A percentile compares a stretch with the other conserved stretches of the same genome.
Conservation (phyloP, 1,140 invertebrate genomes). For the Drosophila novamexicana region DNA sequence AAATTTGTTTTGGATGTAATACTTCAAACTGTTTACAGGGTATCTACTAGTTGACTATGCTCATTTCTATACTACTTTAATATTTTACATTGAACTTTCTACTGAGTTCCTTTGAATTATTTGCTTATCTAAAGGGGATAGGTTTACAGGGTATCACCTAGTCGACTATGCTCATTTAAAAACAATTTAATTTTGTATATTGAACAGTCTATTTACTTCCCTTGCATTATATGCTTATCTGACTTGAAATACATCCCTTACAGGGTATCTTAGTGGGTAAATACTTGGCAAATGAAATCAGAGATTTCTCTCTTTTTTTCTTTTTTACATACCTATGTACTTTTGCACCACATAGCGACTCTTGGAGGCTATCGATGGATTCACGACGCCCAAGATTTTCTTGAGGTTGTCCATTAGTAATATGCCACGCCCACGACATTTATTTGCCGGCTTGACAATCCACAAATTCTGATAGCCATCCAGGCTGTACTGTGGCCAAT, state of each 20-base stretch:
- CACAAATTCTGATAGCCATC: slow-evolving; percentile 95
- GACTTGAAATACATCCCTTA: not conserved
- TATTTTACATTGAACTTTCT: too few species aligned
- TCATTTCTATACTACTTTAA: too few species aligned
- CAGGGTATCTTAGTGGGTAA: not conserved
- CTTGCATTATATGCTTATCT: too few species aligned
- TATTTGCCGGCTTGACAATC: slow-evolving; percentile 98
- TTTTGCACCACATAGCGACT: slow-evolving; percentile 96
- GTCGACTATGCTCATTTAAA: not conserved
- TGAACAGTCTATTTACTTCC: too few species aligned
- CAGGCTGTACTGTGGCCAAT: slow-evolving; percentile 92
- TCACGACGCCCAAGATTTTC: slow-evolving; percentile 91
- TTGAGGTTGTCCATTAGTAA: slow-evolving; percentile 93
- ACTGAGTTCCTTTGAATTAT: not conserved
- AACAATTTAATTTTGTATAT: too few species aligned
- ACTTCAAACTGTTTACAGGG: too few species aligned
- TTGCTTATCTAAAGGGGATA: not conserved
- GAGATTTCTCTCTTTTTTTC: not conserved
- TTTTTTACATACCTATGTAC: slow-evolving; percentile 91
- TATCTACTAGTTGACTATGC: too few species aligned
- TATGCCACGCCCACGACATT: slow-evolving; percentile 96
- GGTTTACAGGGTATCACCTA: not conserved
- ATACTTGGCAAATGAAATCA: not conserved
- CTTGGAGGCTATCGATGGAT: slow-evolving; percentile 87
- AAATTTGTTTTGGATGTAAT: too few species aligned